phyloP scores from a whole-genome alignment of 1,140 invertebrate genomes.

The Ips typographus region DNA sequence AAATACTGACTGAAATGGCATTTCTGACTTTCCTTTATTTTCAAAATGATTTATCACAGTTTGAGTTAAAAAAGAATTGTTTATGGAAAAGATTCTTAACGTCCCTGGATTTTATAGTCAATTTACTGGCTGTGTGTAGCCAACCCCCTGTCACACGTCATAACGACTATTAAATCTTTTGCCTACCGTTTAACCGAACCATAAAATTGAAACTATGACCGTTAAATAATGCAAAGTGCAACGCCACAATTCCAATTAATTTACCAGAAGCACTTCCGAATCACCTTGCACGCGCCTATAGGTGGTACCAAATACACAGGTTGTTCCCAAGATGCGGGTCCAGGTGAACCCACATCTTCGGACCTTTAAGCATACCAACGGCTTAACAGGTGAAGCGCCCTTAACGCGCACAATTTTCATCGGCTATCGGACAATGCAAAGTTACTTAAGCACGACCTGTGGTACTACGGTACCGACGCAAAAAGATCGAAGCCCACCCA shows the following conservation, averaged over 20 bases:
- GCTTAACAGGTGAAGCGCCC: conserved; percentile 20
- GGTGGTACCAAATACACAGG: conserved; percentile 19
- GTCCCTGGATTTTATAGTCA: too few relatives aligned
- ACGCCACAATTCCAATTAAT: too few relatives aligned
- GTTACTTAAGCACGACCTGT: neutral
- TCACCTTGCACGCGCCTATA: conserved; percentile 22
- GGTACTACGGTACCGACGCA: neutral
- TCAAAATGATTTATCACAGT: too few relatives aligned
- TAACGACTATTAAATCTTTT: too few relatives aligned
- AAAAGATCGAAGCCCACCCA: conserved; percentile 3
- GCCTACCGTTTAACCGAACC: too few relatives aligned
- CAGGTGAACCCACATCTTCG: conserved; percentile 35
- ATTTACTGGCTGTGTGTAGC: too few relatives aligned
- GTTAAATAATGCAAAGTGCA: neutral
- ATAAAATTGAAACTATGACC: neutral
- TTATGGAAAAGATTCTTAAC: too few relatives aligned
- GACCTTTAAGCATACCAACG: conserved; percentile 9
- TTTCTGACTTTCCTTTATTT: too few relatives aligned
- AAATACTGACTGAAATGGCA: too few relatives aligned
- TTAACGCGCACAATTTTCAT: neutral
- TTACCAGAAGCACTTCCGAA: conserved; percentile 12
- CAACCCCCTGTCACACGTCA: too few relatives aligned
- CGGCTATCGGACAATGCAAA: neutral
- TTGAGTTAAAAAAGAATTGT: too few relatives aligned
- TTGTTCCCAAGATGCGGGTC: conserved; percentile 37